Percentiles rank a stretch among this genome's conserved stretches.
These are phyloP conservation scores for Dryomyza anilis DNA, from an alignment of 2,888 invertebrate species.

Conservation along the genomic window DNA sequence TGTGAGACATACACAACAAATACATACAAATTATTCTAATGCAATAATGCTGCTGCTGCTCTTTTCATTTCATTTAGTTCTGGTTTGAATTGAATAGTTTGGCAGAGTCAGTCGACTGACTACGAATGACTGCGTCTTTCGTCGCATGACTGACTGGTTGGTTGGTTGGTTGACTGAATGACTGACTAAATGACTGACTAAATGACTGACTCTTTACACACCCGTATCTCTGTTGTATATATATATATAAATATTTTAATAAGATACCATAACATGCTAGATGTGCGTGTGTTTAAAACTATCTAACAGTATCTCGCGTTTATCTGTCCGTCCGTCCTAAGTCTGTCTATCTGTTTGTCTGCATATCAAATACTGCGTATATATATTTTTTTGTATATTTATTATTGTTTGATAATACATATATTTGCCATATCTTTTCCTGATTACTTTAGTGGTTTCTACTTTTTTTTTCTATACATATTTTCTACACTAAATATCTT, in stretches of 20 bases:
- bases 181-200: too few species aligned
- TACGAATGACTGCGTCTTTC: background rate
- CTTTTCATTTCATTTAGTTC: background rate
- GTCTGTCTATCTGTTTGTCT: background rate
- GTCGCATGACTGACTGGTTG: background rate
- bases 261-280: background rate
- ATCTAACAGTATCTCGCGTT: background rate
- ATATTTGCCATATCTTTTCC: constrained; percentile 11
- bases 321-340: background rate
- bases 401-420: constrained; percentile 9
- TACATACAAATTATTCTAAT: background rate
- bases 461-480: too few species aligned
- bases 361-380: background rate
- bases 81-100: too few species aligned
- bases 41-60: background rate
- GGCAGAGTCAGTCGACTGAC: too few species aligned
- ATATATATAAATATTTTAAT: too few species aligned
- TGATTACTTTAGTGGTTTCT: too few species aligned
- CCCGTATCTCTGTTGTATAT: too few species aligned
- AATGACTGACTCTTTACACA: background rate
- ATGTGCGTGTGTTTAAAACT: background rate
- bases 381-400: constrained; percentile 1
- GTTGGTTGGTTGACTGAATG: background rate
- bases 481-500: too few species aligned
- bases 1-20: background rate